Evolutionary conservation across 2,113 vertebrate species (phyloP).

Genomic region (Nycticebus coucang): DNA sequence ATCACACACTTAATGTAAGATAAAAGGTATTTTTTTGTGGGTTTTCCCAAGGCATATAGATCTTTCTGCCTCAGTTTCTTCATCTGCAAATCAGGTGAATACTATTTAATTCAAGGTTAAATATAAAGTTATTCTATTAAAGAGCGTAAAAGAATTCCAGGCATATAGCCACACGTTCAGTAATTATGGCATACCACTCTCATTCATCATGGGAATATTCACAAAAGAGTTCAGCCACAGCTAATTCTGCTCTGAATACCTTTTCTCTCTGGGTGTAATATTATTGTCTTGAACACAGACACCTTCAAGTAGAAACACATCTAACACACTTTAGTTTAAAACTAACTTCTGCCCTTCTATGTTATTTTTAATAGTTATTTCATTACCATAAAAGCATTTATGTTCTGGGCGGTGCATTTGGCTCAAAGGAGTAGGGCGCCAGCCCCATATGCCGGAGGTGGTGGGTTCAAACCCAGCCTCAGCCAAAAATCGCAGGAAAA

Average conservation of each 20-base stretch:
- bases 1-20: not conserved
- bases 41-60: not conserved
- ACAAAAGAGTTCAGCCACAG: slow-evolving; percentile 38
- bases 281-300: not conserved
- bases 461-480: too few species aligned
- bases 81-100: slow-evolving; percentile 3
- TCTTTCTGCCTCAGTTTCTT: slow-evolving; percentile 32
- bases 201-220: not conserved
- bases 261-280: not conserved
- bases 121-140: slow-evolving; percentile 27
- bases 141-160: not conserved
- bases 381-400: not conserved
- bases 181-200: not conserved
- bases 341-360: not conserved
- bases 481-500: too few species aligned
- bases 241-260: not conserved
- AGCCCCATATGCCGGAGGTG: too few species aligned
- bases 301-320: not conserved
- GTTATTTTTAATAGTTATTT: not conserved
- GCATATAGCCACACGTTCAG: not conserved
- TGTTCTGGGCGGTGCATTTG: not conserved
- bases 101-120: not conserved
- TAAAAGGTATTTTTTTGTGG: slow-evolving; percentile 21
- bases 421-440: too few species aligned
- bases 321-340: not conserved